Conservation (phyloP, 2,888 invertebrate species). For the Pterostichus niger region DNA sequence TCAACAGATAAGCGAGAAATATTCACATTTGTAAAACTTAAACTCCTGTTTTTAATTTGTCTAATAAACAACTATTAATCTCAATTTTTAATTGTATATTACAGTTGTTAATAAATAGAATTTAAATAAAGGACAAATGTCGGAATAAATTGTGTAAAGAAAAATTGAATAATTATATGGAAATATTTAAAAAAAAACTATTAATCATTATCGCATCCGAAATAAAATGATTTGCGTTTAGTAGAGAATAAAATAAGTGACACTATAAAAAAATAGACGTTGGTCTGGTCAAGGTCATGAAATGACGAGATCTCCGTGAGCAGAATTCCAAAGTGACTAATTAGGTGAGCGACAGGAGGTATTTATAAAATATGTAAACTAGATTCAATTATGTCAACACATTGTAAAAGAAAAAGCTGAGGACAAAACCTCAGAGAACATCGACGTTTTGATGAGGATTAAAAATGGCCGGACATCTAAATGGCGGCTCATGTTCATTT, state of each 20-base stretch:
- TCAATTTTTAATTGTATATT: too few relatives aligned
- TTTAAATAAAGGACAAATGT: too few relatives aligned
- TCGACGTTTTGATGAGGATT: constrained; percentile 33
- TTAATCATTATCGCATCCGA: too few relatives aligned
- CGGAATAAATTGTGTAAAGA: too few relatives aligned
- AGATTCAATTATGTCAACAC: constrained; percentile 66
- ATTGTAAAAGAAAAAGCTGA: constrained; percentile 51
- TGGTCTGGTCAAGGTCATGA: constrained; percentile 53
- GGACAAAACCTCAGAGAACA: constrained; percentile 20
- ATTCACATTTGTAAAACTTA: too few relatives aligned
- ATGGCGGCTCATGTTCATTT: constrained; percentile 19
- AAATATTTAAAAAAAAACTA: too few relatives aligned
- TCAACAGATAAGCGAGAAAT: too few relatives aligned
- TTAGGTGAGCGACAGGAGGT: constrained; percentile 63
- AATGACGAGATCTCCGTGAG: constrained; percentile 57
- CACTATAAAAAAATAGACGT: constrained; percentile 23
- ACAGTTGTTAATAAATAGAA: too few relatives aligned
- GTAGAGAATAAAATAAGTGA: constrained; percentile 10
- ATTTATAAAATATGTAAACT: constrained; percentile 67
- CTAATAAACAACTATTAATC: too few relatives aligned
- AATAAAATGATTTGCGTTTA: too few relatives aligned
- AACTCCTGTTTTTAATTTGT: too few relatives aligned
- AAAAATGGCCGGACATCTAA: constrained; percentile 51
- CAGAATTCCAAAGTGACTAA: constrained; percentile 64
- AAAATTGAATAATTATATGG: too few relatives aligned